Evolutionary conservation across 2,113 vertebrate genomes (phyloP).

Genomic region (Syngnathus floridae): DNA sequence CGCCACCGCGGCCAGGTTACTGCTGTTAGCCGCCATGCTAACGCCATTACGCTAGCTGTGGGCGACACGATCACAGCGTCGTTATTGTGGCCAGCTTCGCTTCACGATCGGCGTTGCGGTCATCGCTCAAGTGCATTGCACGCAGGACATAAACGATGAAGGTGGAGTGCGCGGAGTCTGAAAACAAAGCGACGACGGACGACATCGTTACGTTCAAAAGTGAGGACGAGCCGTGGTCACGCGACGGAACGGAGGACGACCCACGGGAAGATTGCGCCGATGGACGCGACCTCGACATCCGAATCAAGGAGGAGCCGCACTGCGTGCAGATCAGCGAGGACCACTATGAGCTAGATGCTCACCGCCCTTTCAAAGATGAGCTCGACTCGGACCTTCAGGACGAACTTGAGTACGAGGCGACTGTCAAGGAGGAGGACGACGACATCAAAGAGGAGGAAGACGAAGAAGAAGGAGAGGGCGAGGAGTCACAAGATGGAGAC

Average conservation of each 20-base stretch:
- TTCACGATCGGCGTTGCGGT: neutral
- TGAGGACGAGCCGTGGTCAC: conserved; percentile 22
- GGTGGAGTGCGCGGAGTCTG: conserved; percentile 33
- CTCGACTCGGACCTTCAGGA: conserved; percentile 11
- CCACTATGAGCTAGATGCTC: conserved; percentile 18
- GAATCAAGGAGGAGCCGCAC: conserved; percentile 63
- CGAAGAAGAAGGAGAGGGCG: conserved; percentile 8
- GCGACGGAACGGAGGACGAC: conserved; percentile 16
- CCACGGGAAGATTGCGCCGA: conserved; percentile 11
- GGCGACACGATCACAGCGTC: neutral
- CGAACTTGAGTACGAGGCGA: conserved; percentile 16
- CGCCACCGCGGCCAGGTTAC: conserved; percentile 13
- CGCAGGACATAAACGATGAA: conserved; percentile 28
- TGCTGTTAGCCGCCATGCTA: neutral
- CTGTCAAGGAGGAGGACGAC: conserved; percentile 38
- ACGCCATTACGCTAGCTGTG: conserved; percentile 11
- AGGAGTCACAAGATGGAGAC: conserved; percentile 33
- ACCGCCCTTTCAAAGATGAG: conserved; percentile 48
- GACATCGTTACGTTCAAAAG: conserved; percentile 19
- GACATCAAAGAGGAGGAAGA: conserved; percentile 24
- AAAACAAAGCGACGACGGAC: neutral
- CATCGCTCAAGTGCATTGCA: neutral
- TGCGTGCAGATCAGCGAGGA: conserved; percentile 38
- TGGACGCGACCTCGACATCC: conserved; percentile 24
- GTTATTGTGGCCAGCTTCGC: neutral